phyloP scores from a whole-genome alignment of 2,797 vertebrate species.

The Neosalanx taihuensis region DNA sequence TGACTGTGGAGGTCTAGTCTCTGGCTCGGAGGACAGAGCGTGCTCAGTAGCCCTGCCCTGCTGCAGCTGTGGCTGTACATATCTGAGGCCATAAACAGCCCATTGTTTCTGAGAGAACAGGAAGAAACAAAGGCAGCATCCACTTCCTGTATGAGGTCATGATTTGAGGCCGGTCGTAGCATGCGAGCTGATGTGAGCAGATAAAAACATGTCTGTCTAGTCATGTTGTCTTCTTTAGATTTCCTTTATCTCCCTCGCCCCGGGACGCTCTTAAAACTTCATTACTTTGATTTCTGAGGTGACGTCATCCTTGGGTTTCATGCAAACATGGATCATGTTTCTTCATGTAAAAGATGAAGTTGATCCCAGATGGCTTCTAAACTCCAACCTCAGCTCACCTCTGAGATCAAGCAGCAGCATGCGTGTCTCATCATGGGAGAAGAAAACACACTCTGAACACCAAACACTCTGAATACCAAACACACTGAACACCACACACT shows the following conservation, averaged over 20 bases:
- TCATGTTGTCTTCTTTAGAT: constrained; percentile 68
- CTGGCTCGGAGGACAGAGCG: no score
- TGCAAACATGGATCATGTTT: constrained; percentile 47
- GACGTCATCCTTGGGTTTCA: constrained; percentile 67
- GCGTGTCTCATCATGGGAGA: neutral
- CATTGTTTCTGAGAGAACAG: constrained; percentile 71
- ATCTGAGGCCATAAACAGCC: constrained; percentile 57
- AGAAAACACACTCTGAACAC: neutral
- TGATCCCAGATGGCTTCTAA: neutral
- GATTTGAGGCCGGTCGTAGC: constrained; percentile 42
- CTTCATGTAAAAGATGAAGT: constrained; percentile 26
- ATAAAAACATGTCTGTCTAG: constrained; percentile 67
- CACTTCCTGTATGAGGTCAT: constrained; percentile 78
- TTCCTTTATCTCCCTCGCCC: constrained; percentile 55
- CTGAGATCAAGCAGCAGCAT: no score
- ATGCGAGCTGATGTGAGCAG: constrained; percentile 61
- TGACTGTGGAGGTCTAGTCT: constrained; percentile 11
- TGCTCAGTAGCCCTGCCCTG: constrained; percentile 12
- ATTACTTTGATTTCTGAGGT: constrained; percentile 58
- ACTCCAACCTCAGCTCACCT: no score
- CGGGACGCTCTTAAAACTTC: constrained; percentile 63
- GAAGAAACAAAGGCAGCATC: constrained; percentile 74
- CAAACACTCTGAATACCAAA: neutral
- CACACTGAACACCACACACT: neutral
- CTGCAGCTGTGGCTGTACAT: constrained; percentile 39